A percentile compares a stretch with the other conserved stretches of the same genome.
Evolutionary conservation across 2,113 vertebrate species (phyloP).

Genomic region (Seriola dumerili): DNA sequence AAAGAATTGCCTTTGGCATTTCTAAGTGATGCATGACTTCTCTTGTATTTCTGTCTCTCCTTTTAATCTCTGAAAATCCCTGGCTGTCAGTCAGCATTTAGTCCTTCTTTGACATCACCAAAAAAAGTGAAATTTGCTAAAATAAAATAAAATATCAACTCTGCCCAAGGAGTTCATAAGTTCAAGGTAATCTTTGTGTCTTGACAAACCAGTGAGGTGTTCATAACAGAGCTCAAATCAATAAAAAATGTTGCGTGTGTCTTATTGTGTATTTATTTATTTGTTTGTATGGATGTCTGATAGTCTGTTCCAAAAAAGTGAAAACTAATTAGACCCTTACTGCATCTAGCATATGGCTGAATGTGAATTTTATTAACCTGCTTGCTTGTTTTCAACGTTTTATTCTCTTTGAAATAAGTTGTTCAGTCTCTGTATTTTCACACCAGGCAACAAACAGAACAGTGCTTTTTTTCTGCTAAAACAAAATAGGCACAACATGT

Average conservation of each 20-base stretch:
- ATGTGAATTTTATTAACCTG: not conserved
- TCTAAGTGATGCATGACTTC: slow-evolving; percentile 76
- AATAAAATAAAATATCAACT: slow-evolving; percentile 45
- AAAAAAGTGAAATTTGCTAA: slow-evolving; percentile 55
- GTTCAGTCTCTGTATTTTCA: not conserved
- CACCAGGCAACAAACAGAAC: not conserved
- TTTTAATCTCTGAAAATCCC: slow-evolving; percentile 63
- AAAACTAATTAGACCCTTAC: not conserved
- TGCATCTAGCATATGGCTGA: slow-evolving; percentile 1
- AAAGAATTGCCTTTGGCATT: slow-evolving; percentile 72
- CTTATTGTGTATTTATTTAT: not conserved
- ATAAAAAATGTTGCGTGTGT: not conserved
- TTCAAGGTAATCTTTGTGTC: slow-evolving; percentile 19
- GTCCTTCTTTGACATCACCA: slow-evolving; percentile 36
- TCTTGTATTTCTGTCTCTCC: slow-evolving; percentile 63
- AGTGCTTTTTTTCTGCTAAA: not conserved
- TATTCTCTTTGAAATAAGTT: not conserved
- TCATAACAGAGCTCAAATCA: not conserved
- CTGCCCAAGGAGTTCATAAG: slow-evolving; percentile 7
- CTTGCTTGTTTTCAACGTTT: not conserved
- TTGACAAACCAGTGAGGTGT: not conserved
- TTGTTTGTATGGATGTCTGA: not conserved
- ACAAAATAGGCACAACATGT: not conserved
- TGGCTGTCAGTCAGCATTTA: slow-evolving; percentile 69
- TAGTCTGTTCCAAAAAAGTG: slow-evolving; percentile 3